Evolutionary conservation across 2,113 vertebrate genomes (phyloP).

Genomic region (Pogona vitticeps): DNA sequence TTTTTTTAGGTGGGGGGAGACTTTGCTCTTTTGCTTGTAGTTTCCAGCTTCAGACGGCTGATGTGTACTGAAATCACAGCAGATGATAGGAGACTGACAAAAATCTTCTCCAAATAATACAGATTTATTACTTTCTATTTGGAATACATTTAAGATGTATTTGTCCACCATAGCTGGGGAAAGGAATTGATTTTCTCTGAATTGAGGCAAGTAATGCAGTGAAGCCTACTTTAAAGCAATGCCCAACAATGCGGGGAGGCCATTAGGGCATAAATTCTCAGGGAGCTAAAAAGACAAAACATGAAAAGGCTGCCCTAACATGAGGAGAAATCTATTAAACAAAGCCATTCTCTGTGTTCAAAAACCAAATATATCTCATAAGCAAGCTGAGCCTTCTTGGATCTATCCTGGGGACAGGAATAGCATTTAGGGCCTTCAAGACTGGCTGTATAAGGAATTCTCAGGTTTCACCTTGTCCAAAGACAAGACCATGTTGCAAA

Average conservation of each 20-base stretch:
- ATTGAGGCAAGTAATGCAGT: slow-evolving; percentile 43
- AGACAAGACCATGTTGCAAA: slow-evolving; percentile 38
- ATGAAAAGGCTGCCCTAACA: slow-evolving; percentile 56
- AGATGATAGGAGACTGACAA: neutral
- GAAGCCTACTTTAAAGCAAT: slow-evolving; percentile 48
- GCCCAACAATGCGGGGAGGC: slow-evolving; percentile 52
- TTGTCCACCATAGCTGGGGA: slow-evolving; percentile 32
- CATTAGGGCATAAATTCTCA: slow-evolving; percentile 61
- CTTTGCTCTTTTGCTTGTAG: neutral
- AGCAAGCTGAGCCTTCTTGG: slow-evolving; percentile 64
- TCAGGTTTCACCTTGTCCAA: slow-evolving; percentile 40
- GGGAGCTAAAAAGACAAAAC: slow-evolving; percentile 58
- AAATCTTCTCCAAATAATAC: slow-evolving; percentile 40
- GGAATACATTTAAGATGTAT: slow-evolving; percentile 24
- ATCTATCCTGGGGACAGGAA: slow-evolving; percentile 64
- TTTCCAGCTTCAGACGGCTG: neutral
- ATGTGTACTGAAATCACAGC: slow-evolving; percentile 16
- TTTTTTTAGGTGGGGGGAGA: neutral
- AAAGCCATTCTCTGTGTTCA: slow-evolving; percentile 52
- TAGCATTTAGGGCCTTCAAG: slow-evolving; percentile 60
- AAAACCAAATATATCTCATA: slow-evolving; percentile 70
- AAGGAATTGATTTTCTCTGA: slow-evolving; percentile 42
- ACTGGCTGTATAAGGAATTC: slow-evolving; percentile 70
- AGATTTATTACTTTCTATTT: slow-evolving; percentile 27
- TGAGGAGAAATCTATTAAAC: slow-evolving; percentile 59